Conservation (phyloP, 2,797 vertebrate species). For the Phrynocephalus forsythii region DNA sequence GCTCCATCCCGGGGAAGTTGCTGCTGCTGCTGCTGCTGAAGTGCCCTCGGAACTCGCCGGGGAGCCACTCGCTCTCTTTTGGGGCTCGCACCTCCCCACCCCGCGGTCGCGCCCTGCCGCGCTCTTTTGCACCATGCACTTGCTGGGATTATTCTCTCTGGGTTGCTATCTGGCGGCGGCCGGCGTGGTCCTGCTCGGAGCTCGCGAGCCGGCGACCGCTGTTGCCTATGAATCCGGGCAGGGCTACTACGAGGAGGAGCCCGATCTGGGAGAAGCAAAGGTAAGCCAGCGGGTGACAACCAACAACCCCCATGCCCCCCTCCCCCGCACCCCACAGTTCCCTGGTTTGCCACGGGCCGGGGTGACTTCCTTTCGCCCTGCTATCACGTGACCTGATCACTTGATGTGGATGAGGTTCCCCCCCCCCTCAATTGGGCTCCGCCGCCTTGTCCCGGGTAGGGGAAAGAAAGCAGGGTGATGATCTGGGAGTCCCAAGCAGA, state of each 20-base stretch:
- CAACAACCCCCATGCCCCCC: too few relatives aligned
- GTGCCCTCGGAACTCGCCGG: slow-evolving; percentile 20
- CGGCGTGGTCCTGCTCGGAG: slow-evolving; percentile 60
- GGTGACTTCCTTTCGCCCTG: neutral
- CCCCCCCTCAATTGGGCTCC: too few relatives aligned
- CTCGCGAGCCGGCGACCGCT: slow-evolving; percentile 68
- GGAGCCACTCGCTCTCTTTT: slow-evolving; percentile 21
- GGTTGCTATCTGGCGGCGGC: slow-evolving; percentile 75
- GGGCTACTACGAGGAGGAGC: slow-evolving; percentile 86
- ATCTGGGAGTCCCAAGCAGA: neutral
- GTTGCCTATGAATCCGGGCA: slow-evolving; percentile 86
- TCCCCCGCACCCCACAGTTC: too few relatives aligned
- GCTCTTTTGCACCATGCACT: slow-evolving; percentile 78
- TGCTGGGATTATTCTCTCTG: slow-evolving; percentile 77
- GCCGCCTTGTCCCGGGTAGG: neutral
- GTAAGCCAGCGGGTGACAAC: slow-evolving; percentile 73
- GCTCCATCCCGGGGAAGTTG: slow-evolving; percentile 62
- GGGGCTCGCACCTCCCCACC: slow-evolving; percentile 2
- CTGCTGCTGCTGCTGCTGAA: slow-evolving; percentile 51
- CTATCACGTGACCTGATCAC: neutral
- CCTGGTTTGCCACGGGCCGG: neutral
- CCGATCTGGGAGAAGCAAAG: slow-evolving; percentile 84
- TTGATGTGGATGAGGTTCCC: neutral
- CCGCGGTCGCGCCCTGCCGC: slow-evolving; percentile 54
- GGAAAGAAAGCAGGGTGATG: neutral